These are phyloP conservation scores for Gulo gulo DNA, from an alignment of 2,113 vertebrate genomes.

Conservation along the genomic window DNA sequence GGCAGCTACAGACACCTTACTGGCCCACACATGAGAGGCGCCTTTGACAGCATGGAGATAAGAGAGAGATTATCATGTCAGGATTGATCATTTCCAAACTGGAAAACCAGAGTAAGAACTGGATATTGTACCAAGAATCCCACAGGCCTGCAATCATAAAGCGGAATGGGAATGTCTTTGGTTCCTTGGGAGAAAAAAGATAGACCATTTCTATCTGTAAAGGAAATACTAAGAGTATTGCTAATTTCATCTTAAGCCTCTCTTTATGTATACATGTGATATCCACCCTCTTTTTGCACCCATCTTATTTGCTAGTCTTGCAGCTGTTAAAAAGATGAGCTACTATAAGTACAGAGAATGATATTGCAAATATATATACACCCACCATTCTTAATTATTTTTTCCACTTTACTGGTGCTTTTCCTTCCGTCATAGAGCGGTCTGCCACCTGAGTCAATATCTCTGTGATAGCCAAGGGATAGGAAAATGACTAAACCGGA, in stretches of 20 bases:
- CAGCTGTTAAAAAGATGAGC: background rate
- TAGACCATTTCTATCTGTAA: background rate
- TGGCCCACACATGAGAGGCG: background rate
- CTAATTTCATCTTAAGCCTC: background rate
- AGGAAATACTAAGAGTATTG: background rate
- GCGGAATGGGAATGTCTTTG: constrained; percentile 5
- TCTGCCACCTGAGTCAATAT: background rate
- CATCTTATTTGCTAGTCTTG: background rate
- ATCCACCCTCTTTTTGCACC: background rate
- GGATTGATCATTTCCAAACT: background rate
- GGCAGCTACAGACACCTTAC: background rate
- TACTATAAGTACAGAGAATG: constrained; percentile 9
- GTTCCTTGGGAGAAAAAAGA: background rate
- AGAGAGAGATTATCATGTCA: background rate
- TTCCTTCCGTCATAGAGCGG: background rate
- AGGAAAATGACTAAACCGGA: background rate
- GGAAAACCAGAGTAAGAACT: constrained; percentile 6
- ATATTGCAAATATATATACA: background rate
- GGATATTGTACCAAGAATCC: background rate
- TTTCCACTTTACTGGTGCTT: background rate
- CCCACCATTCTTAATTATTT: background rate
- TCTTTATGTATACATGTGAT: background rate
- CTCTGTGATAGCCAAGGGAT: background rate
- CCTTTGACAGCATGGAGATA: background rate
- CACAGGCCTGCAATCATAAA: background rate